These are phyloP conservation scores for Apis mellifera DNA, from an alignment of 1,140 invertebrate genomes.

Conservation along the genomic window Amel_HAv3.1 CM009941.2:10558001-10558500, in stretches of 20 bases:
- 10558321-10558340: constrained; percentile 40
- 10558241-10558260: constrained; percentile 61
- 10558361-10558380: constrained; percentile 54
- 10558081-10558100: constrained; percentile 25
- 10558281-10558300: constrained; percentile 53
- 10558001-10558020: constrained; percentile 54
- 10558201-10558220: constrained; percentile 81
- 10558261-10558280: constrained; percentile 49
- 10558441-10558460: constrained; percentile 52
- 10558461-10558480: constrained; percentile 58
- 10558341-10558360: constrained; percentile 66
- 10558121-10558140: constrained; percentile 13
- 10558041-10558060: constrained; percentile 55
- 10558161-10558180: constrained; percentile 52
- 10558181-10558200: constrained; percentile 78
- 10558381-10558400: constrained; percentile 22
- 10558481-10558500: constrained; percentile 47
- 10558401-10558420: constrained; percentile 45
- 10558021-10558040: constrained; percentile 36
- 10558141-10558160: constrained; percentile 36
- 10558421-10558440: constrained; percentile 30
- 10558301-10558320: constrained; percentile 47
- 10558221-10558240: constrained; percentile 78
- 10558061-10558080: constrained; percentile 62
- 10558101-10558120: constrained; percentile 15